These are phyloP conservation scores for Phrynocephalus versicolor DNA, from an alignment of 2,113 vertebrate genomes.

Conservation along the genomic window DNA sequence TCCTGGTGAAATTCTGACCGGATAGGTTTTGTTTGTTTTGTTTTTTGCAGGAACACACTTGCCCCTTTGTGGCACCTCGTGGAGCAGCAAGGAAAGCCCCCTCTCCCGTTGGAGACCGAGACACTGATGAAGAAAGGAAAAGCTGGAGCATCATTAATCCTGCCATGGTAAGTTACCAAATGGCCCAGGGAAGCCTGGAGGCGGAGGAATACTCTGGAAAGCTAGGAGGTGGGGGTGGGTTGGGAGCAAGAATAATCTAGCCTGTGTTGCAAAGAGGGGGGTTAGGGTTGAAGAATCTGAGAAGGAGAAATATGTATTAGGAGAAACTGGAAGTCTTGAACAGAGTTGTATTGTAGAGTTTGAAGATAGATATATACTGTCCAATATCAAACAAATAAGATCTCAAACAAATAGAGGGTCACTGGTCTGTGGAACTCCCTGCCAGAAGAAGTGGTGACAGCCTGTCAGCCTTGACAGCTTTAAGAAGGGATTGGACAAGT, in stretches of 20 bases:
- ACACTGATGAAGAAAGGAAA: not conserved
- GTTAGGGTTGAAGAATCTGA: not conserved
- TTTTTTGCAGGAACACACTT: constrained; percentile 12
- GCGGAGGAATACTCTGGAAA: not conserved
- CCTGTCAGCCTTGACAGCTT: too few species aligned
- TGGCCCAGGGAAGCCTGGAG: not conserved
- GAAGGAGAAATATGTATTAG: not conserved
- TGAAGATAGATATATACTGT: not conserved
- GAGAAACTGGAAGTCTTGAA: not conserved
- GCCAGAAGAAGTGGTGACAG: too few species aligned
- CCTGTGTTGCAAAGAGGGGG: not conserved
- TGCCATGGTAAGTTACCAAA: not conserved
- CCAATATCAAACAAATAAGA: too few species aligned
- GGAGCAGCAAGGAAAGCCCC: not conserved
- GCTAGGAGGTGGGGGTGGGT: not conserved
- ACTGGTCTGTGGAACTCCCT: too few species aligned
- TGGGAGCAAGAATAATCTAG: not conserved
- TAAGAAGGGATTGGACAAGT: too few species aligned
- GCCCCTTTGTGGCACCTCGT: not conserved
- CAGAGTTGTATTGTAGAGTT: not conserved
- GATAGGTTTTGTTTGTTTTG: too few species aligned
- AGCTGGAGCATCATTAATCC: not conserved
- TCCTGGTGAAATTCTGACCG: not conserved
- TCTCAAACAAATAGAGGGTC: too few species aligned
- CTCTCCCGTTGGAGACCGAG: too few species aligned